A percentile compares a stretch with the other conserved stretches of the same genome.
phyloP scores from a whole-genome alignment of 2,113 vertebrate species.

The Prinia subflava region DNA sequence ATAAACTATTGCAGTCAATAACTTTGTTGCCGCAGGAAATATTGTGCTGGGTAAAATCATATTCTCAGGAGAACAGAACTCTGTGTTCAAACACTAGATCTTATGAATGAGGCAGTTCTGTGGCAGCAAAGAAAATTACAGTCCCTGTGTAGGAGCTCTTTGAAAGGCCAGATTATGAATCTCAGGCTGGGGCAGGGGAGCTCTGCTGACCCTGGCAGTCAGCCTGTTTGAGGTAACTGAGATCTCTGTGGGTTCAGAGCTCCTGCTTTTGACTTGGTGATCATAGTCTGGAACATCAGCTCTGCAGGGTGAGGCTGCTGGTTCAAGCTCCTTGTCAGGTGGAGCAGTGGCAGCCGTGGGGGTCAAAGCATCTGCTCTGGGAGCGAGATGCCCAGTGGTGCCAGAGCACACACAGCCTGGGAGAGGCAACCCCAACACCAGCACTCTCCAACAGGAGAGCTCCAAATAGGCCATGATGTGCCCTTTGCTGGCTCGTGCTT shows the following conservation, averaged over 20 bases:
- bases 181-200: background rate
- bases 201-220: background rate
- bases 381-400: background rate
- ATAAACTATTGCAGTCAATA: background rate
- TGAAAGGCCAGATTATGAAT: background rate
- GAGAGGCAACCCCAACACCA: accelerated
- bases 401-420: background rate
- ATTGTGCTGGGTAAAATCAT: background rate
- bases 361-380: background rate
- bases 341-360: background rate
- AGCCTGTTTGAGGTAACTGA: background rate
- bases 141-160: background rate
- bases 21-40: background rate
- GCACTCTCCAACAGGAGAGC: background rate
- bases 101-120: background rate
- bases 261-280: background rate
- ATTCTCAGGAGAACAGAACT: background rate
- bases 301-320: background rate
- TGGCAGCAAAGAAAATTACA: background rate
- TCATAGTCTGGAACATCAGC: background rate
- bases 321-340: background rate
- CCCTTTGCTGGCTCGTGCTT: background rate
- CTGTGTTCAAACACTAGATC: background rate
- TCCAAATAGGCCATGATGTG: background rate
- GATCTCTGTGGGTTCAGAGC: background rate